Conservation (phyloP, 2,888 invertebrate genomes). For the Achlya flavicornis region DNA sequence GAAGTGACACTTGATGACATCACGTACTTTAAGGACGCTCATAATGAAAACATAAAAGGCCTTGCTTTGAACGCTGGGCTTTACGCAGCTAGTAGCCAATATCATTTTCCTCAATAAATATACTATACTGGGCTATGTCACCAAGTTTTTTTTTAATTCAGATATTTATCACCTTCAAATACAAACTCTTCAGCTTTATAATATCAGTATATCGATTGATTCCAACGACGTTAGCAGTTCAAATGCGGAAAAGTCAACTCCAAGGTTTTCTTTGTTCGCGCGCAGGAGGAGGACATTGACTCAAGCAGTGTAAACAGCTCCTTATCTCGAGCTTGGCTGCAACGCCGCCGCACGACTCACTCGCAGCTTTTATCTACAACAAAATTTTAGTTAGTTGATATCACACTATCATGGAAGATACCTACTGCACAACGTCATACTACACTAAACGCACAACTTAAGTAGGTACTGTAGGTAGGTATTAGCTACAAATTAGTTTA, state of each 20-base stretch:
- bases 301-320: constrained; percentile 83
- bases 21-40: too few species aligned
- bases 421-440: constrained; percentile 8
- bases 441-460: background rate
- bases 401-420: constrained; percentile 17
- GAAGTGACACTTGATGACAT: too few species aligned
- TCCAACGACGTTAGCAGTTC: constrained; percentile 57
- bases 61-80: too few species aligned
- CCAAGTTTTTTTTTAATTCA: too few species aligned
- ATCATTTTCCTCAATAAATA: too few species aligned
- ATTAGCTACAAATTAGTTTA: background rate
- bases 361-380: constrained; percentile 79
- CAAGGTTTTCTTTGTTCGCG: constrained; percentile 78
- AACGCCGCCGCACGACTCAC: constrained; percentile 55
- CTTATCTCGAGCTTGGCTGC: constrained; percentile 78
- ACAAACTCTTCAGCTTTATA: too few species aligned
- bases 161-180: too few species aligned
- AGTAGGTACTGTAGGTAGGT: background rate
- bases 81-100: too few species aligned
- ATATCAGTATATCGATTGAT: constrained; percentile 41
- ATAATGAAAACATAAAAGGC: too few species aligned
- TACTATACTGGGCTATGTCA: too few species aligned
- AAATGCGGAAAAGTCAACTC: constrained; percentile 66
- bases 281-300: constrained; percentile 82
- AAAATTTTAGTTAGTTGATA: constrained; percentile 55